phyloP scores from a whole-genome alignment of 2,113 vertebrate genomes.

The Entomyzon cyanotis region DNA sequence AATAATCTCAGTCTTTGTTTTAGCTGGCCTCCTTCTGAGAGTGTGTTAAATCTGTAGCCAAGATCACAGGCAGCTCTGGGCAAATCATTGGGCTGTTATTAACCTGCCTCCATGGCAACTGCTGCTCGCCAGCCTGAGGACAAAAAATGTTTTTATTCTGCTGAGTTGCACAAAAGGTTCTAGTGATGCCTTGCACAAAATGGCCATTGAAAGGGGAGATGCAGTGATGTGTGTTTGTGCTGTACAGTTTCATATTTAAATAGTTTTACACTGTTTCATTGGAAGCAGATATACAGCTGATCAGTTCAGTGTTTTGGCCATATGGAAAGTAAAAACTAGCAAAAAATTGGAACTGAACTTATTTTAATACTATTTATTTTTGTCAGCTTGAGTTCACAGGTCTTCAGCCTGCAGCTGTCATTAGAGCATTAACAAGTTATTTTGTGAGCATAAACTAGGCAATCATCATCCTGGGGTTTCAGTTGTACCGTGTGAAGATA shows the following conservation, averaged over 20 bases:
- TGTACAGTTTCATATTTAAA: conserved; percentile 67
- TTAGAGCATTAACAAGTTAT: not conserved
- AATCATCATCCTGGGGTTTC: not conserved
- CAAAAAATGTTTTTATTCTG: conserved; percentile 88
- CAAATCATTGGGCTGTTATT: conserved; percentile 85
- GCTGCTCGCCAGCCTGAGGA: conserved; percentile 79
- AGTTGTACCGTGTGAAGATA: not conserved
- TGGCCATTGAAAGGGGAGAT: conserved; percentile 72
- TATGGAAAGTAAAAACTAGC: not conserved
- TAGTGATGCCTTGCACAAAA: conserved; percentile 80
- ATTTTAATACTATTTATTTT: not conserved
- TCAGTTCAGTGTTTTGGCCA: not conserved
- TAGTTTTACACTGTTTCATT: conserved; percentile 5
- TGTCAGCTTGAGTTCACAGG: not conserved
- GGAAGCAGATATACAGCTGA: not conserved
- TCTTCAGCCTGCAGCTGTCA: not conserved
- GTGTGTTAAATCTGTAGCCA: conserved; percentile 80
- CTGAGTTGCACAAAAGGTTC: conserved; percentile 85
- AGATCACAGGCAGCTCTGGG: conserved; percentile 78
- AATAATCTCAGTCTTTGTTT: conserved; percentile 79
- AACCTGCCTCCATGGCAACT: conserved; percentile 87
- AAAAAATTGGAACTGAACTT: not conserved
- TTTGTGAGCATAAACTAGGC: not conserved
- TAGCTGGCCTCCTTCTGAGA: conserved; percentile 67
- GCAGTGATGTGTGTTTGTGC: conserved; percentile 64